Evolutionary conservation across 2,888 invertebrate species (phyloP), one percentile per base, ranked within the genome.

Genomic region (Holacanthella duospinosa): DNA sequence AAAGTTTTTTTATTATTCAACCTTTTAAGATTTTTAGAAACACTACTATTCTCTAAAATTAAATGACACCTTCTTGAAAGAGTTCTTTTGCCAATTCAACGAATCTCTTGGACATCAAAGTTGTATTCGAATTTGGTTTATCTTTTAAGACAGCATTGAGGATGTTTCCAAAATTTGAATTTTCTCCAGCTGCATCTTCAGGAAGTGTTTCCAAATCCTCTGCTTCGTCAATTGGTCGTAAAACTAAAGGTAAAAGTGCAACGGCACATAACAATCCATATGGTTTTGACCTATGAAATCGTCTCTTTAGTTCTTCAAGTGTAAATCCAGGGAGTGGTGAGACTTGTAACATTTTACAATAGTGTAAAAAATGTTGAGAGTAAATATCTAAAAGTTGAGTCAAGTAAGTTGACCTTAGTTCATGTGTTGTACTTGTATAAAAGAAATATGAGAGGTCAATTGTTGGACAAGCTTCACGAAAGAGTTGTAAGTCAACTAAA

Each of bases 401-500:
- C 57, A 65, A 44, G 61, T 64, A 56, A 25, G 61, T 55, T 43
- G 28, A 12, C 25, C 62, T 59, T 1, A 68, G 55, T 2, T 60
- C 59, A 16, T 60, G 28, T 21, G 64, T 62, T 4, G 69, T 67
- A 29, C 67, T 66, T 1, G 65, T 63, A 61, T 65, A 68, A 1
- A 71, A 25, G 29, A 67, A 64, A 53, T 68, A 67, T n/a, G 53
- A 55, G 9, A 71, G 16, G 53, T 71, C 71, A 21, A 60, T 27
- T 27, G 66, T 56, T 2, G 65, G 66, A 43, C 68, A 68, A 3
- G 61, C 48, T 21, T 66, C 68, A 3, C 61, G 54, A 19, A 27
- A 53, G 0, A 67, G 43, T 59, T 70, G 71, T 21, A 70, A 66
- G 60, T 71, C 71, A 9, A 71, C 60, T 3, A 71, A 62, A 16